A percentile compares a stretch with the other conserved stretches of the same genome.
Evolutionary conservation across 2,888 invertebrate genomes (phyloP).

Genomic region (Syrista parreyssii): DNA sequence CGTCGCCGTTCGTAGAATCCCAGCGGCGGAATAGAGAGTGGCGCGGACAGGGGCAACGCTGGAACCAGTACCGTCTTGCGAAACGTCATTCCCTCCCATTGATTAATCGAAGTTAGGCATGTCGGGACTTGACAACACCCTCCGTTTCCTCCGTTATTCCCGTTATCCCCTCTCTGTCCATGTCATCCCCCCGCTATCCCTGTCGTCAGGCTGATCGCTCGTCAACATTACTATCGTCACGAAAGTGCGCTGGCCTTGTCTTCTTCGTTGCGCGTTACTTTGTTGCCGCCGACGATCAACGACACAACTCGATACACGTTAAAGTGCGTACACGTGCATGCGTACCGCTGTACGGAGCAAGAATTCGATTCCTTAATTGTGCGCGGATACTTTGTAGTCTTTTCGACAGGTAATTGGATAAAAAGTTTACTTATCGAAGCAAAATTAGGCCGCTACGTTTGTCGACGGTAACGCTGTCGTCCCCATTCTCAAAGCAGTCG

Average conservation of each 20-base stretch:
- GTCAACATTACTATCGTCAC: conserved; percentile 23
- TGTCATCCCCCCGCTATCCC: conserved; percentile 35
- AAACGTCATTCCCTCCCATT: conserved; percentile 58
- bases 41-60: no score
- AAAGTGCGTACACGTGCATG: no score
- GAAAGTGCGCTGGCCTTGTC: no score
- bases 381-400: neutral
- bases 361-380: no score
- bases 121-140: conserved; percentile 61
- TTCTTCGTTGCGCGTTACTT: no score
- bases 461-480: neutral
- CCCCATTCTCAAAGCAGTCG: neutral
- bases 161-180: conserved; percentile 1
- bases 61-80: conserved; percentile 20
- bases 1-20: conserved; percentile 20
- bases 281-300: no score
- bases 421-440: neutral
- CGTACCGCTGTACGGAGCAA: no score
- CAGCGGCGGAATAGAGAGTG: conserved; percentile 30
- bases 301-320: no score
- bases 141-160: conserved; percentile 54
- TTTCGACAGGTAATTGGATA: neutral
- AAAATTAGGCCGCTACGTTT: neutral
- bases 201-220: conserved; percentile 30
- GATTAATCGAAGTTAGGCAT: conserved; percentile 62